Evolutionary conservation across 2,888 invertebrate genomes (phyloP), one percentile per base, ranked within the genome.

Genomic region (Andricus quercusramuli): DNA sequence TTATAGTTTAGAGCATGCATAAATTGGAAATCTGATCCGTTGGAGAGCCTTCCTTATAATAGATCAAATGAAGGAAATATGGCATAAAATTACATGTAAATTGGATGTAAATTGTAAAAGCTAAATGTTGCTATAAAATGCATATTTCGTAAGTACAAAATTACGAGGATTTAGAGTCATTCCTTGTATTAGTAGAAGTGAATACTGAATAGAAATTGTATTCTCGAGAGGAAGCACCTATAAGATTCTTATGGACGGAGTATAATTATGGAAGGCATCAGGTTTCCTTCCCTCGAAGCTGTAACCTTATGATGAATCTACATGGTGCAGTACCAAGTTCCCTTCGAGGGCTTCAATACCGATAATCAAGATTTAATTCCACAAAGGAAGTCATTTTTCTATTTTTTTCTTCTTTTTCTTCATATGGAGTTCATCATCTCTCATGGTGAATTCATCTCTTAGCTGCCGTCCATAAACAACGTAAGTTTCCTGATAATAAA

Each of bases 51-150:
- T 62, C 59, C 59, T 62, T 22, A 62, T 62, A 25, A 62, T 62
- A 62, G 3, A 62, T 62, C 59, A 62, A 62, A 62, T 13, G 59
- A 62, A 22, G 22, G 13, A 62, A 25, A 62, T 62, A 22, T 25
- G 22, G 59, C 22, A 62, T 62, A 62, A 62, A 25, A 62, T 62
- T 62, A 13, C 22, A 62, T 62, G 59, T 62, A 62, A 62, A 62
- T 62, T 62, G n/a, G 59, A 62, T 62, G 59, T 62, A 62, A 62
- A 62, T 62, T 62, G 22, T 62, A 62, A 62, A 62, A 2, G 59
- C 8, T 62, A 62, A 25, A 62, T 22, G 59, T 22, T 22, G 11
- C 25, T 62, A 62, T 62, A 62, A 62, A 22, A 62, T 62, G 25
- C 5, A 25, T 62, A 62, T 62, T 25, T 62, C 62, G 25, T 25